These are phyloP conservation scores for Uropetala carovei DNA, from an alignment of 2,888 invertebrate species.

Conservation along the genomic window DNA sequence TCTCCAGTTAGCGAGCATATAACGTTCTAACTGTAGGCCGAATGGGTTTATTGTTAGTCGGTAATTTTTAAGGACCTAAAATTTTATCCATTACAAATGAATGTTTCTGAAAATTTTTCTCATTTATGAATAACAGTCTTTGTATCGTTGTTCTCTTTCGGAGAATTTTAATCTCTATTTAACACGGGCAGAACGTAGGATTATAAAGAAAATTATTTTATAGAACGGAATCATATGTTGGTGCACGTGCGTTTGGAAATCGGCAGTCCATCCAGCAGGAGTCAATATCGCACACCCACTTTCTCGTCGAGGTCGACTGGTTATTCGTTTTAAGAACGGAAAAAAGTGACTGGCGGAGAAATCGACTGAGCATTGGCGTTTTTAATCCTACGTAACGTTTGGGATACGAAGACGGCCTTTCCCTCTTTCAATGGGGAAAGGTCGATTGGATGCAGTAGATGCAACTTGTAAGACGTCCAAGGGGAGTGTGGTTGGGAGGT, in stretches of 20 bases:
- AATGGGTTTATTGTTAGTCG: neutral
- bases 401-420: neutral
- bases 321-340: neutral
- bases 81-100: neutral
- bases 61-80: neutral
- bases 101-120: neutral
- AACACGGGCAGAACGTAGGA: neutral
- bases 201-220: neutral
- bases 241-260: neutral
- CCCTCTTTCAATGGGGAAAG: neutral
- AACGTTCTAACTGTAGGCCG: neutral
- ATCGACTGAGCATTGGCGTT: neutral
- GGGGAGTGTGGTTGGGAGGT: no score
- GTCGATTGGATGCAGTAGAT: neutral
- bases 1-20: neutral
- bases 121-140: neutral
- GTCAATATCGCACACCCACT: neutral
- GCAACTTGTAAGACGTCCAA: neutral
- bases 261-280: neutral
- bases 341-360: slow-evolving; percentile 13
- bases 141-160: neutral
- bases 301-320: slow-evolving; percentile 24
- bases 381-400: neutral
- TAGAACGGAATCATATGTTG: neutral
- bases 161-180: neutral